These are phyloP conservation scores for Drosophila vallismaia DNA, from an alignment of 2,888 invertebrate genomes.

Conservation along the genomic window DNA sequence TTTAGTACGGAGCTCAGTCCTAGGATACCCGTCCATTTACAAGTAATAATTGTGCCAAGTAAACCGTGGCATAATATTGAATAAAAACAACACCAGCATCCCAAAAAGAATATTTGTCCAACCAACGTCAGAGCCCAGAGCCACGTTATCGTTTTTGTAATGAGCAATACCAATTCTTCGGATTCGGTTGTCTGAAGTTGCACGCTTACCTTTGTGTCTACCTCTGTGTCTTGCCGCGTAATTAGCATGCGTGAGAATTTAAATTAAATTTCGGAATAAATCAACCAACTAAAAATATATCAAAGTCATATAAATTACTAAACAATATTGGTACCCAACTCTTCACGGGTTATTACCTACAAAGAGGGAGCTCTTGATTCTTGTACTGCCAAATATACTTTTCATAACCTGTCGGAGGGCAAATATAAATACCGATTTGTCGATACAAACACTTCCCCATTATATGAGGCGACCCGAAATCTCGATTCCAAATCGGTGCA, in stretches of 20 bases:
- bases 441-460: background rate
- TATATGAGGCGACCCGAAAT: background rate
- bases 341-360: no score
- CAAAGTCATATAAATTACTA: no score
- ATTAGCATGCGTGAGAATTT: no score
- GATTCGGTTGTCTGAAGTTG: slow-evolving; percentile 37
- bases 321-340: no score
- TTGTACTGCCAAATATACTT: background rate
- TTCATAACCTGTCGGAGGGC: background rate
- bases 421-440: background rate
- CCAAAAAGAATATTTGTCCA: background rate
- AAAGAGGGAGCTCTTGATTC: no score
- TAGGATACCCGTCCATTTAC: background rate
- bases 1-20: background rate
- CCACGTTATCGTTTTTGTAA: slow-evolving; percentile 61
- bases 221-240: no score
- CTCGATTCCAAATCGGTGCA: background rate
- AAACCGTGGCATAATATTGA: background rate
- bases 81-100: background rate
- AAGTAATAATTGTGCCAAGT: slow-evolving; percentile 50
- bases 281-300: no score
- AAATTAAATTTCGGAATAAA: no score
- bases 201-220: no score
- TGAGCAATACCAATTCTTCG: slow-evolving; percentile 31
- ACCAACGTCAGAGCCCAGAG: slow-evolving; percentile 8